These are phyloP conservation scores for Balearica regulorum DNA, from an alignment of 2,797 vertebrate genomes.

Conservation along the genomic window DNA sequence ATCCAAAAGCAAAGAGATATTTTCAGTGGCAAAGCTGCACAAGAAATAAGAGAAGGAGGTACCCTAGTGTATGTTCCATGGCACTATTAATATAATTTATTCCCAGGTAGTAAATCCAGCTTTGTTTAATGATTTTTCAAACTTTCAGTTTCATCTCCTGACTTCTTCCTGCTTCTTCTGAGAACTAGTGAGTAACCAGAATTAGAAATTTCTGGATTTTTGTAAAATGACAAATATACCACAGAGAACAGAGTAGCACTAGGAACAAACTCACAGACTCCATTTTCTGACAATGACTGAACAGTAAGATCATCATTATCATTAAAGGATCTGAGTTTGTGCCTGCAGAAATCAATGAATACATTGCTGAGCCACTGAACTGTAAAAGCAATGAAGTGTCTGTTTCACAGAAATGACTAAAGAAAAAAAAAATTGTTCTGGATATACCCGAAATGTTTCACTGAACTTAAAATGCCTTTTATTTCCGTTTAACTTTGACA, in stretches of 20 bases:
- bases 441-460: neutral
- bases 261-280: neutral
- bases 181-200: neutral
- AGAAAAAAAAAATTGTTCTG: neutral
- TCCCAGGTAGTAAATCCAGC: neutral
- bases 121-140: neutral
- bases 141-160: neutral
- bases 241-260: neutral
- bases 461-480: neutral
- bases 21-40: neutral
- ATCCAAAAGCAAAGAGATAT: neutral
- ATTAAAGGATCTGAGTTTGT: neutral
- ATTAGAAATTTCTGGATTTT: neutral
- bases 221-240: neutral
- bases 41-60: neutral
- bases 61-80: neutral
- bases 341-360: neutral
- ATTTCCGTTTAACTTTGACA: neutral
- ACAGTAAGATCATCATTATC: neutral
- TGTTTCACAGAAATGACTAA: neutral
- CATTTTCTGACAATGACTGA: neutral
- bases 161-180: neutral
- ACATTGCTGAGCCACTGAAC: neutral
- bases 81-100: neutral
- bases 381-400: neutral